Conservation (phyloP, 2,113 vertebrate genomes). For the Gasterosteus nipponicus region DNA sequence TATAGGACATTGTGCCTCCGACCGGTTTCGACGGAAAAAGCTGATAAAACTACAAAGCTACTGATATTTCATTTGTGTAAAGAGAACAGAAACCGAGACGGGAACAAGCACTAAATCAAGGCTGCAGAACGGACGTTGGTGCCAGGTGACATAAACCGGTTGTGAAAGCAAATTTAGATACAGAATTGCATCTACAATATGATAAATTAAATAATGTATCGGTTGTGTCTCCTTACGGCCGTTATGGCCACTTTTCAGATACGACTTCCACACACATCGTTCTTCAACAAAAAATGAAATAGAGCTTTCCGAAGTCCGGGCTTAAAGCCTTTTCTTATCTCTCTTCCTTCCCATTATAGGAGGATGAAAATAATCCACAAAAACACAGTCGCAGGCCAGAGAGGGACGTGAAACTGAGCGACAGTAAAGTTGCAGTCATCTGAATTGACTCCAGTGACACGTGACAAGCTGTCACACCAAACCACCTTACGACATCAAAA, state of each 20-base stretch:
- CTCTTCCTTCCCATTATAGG: constrained; percentile 10
- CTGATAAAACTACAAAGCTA: constrained; percentile 49
- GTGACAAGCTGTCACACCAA: constrained; percentile 74
- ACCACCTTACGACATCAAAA: constrained; percentile 74
- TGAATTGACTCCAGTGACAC: constrained; percentile 65
- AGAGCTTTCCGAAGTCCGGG: constrained; percentile 6
- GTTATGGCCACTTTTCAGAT: constrained; percentile 23
- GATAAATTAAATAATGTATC: constrained; percentile 31
- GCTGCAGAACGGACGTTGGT: constrained; percentile 29
- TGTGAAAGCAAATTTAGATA: constrained; percentile 43
- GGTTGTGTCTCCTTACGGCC: background rate
- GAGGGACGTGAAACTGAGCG: constrained; percentile 38
- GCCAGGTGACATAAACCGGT: constrained; percentile 48
- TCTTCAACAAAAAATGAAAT: constrained; percentile 19
- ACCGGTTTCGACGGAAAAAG: constrained; percentile 38
- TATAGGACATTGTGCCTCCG: constrained; percentile 50
- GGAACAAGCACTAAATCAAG: constrained; percentile 63
- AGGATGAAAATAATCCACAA: constrained; percentile 33
- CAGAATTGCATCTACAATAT: constrained; percentile 41
- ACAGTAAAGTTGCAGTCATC: constrained; percentile 59
- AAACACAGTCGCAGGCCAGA: constrained; percentile 10
- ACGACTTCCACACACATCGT: constrained; percentile 4
- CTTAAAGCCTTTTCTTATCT: constrained; percentile 9
- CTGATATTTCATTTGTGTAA: constrained; percentile 38
- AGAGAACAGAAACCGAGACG: constrained; percentile 38